These are phyloP conservation scores for Cervus canadensis DNA, from an alignment of 2,113 vertebrate genomes.

Conservation along the genomic window DNA sequence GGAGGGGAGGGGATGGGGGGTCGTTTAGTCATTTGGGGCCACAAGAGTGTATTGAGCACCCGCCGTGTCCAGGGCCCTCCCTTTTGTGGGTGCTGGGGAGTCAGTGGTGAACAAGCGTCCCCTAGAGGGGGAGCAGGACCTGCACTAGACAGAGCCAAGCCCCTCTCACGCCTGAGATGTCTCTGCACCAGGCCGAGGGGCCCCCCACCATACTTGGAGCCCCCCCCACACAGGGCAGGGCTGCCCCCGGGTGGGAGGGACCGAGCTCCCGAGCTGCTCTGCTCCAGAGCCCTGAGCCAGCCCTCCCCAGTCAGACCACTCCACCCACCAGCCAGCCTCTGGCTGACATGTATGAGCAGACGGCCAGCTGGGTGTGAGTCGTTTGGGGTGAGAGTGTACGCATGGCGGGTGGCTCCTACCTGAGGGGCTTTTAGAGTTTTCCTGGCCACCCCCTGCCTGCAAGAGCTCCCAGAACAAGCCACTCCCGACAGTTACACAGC, in stretches of 20 bases:
- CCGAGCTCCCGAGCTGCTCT: background rate
- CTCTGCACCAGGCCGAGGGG: background rate
- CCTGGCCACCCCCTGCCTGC: background rate
- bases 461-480: background rate
- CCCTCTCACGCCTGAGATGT: background rate
- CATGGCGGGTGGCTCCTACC: fast-evolving
- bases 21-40: background rate
- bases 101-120: background rate
- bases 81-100: background rate
- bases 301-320: too few relatives aligned
- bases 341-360: background rate
- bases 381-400: background rate
- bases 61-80: background rate
- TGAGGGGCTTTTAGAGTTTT: background rate
- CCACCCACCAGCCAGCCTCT: background rate
- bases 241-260: fast-evolving
- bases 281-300: background rate
- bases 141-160: background rate
- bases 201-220: fast-evolving
- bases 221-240: background rate
- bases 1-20: too few relatives aligned
- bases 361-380: background rate
- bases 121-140: background rate
- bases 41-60: background rate
- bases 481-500: background rate